Percentiles rank a stretch among this genome's conserved stretches.
Evolutionary conservation across 2,888 invertebrate species (phyloP).

Genomic region (Agonum fuliginosum): DNA sequence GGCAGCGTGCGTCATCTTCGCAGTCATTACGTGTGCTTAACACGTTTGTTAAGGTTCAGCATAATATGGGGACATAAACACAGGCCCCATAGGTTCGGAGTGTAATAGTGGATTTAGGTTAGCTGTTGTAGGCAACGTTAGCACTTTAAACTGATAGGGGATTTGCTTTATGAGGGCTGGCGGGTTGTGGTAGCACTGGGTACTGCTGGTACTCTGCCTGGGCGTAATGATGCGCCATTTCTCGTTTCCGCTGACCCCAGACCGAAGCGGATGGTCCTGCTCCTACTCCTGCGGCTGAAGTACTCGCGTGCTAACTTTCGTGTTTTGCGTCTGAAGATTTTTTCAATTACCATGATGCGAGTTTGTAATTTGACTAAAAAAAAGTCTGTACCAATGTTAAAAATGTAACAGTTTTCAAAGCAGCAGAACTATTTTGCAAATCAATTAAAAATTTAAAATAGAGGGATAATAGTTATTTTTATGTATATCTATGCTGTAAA

Average conservation of each 20-base stretch:
- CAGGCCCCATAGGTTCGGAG: conserved; percentile 5
- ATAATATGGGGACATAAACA: conserved; percentile 33
- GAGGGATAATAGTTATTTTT: too few species aligned
- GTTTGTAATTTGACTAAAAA: too few species aligned
- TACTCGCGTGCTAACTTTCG: too few species aligned
- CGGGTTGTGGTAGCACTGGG: neutral
- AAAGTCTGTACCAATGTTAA: too few species aligned
- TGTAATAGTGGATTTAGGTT: conserved; percentile 33
- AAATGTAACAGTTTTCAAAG: too few species aligned
- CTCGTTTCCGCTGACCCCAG: neutral
- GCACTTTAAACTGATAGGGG: conserved; percentile 49
- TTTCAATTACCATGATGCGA: too few species aligned
- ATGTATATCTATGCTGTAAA: too few species aligned
- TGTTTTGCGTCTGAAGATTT: too few species aligned
- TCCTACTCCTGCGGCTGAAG: too few species aligned
- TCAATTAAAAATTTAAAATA: too few species aligned
- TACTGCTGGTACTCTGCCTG: conserved; percentile 7
- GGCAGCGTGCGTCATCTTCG: neutral
- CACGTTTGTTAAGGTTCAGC: conserved; percentile 13
- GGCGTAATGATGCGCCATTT: conserved; percentile 22
- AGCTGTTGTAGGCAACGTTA: conserved; percentile 25
- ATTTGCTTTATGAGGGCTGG: conserved; percentile 41
- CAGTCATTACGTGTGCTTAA: conserved; percentile 33
- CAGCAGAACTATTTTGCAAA: too few species aligned
- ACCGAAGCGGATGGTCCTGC: neutral